These are phyloP conservation scores for Lasioglossum vierecki DNA, from an alignment of 2,888 invertebrate genomes.

Conservation along the genomic window DNA sequence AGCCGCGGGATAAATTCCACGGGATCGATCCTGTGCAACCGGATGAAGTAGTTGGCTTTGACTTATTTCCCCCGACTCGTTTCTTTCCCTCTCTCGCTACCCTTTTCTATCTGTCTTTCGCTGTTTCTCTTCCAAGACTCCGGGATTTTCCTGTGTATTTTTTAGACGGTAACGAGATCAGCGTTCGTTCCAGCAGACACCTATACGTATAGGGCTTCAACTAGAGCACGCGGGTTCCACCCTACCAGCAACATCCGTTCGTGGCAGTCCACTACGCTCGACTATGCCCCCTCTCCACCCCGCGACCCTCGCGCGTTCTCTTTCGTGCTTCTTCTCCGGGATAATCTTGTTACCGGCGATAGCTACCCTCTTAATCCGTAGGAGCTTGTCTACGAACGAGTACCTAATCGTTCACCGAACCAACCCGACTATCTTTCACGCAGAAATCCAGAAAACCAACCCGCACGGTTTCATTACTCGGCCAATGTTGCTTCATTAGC, in stretches of 20 bases:
- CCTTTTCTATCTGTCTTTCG: not conserved
- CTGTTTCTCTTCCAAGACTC: conserved; percentile 25
- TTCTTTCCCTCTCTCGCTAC: not conserved
- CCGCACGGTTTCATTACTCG: conserved; percentile 30
- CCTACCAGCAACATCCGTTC: conserved; percentile 55
- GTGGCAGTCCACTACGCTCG: conserved; percentile 50
- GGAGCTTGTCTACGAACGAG: conserved; percentile 71
- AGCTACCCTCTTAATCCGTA: conserved; percentile 77
- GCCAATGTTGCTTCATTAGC: conserved; percentile 34
- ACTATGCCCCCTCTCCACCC: conserved; percentile 23
- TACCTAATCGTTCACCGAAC: conserved; percentile 75
- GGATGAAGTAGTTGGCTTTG: conserved; percentile 38
- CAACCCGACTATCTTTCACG: conserved; percentile 35
- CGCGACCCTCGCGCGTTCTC: not conserved
- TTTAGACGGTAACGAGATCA: conserved; percentile 77
- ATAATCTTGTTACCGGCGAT: conserved; percentile 82
- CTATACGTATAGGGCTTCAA: conserved; percentile 79
- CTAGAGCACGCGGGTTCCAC: conserved; percentile 74
- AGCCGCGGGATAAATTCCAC: conserved; percentile 17
- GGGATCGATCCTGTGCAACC: conserved; percentile 36
- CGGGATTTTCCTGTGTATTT: conserved; percentile 59
- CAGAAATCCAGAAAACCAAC: conserved; percentile 39
- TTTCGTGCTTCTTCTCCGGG: conserved; percentile 62
- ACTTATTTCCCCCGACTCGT: not conserved
- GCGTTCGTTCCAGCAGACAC: conserved; percentile 68